Evolutionary conservation across 53 echinoderm and acorn worm species (phyloP).

Genomic region (Pentamera pediparva): DNA sequence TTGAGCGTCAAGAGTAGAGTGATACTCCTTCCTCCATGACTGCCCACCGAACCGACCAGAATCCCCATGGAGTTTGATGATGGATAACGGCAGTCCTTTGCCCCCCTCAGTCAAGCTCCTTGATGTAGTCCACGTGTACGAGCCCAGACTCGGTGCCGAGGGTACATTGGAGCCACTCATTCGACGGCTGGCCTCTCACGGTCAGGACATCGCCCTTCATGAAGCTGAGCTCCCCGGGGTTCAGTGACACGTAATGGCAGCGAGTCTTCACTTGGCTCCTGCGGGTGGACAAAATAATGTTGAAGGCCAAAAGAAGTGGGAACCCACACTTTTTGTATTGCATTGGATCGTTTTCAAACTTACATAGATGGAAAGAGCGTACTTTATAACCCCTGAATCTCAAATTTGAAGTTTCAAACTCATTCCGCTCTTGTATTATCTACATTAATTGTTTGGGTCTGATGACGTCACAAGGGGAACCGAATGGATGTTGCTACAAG

Average conservation of each 20-base stretch:
- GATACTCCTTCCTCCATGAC: too few relatives aligned
- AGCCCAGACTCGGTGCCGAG: constrained; percentile 75
- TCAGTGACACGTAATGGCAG: constrained; percentile 82
- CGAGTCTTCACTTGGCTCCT: constrained; percentile 73
- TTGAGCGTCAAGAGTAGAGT: too few relatives aligned
- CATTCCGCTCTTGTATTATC: too few relatives aligned
- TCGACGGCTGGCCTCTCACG: constrained; percentile 65
- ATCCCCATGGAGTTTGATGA: too few relatives aligned
- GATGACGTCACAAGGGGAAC: too few relatives aligned
- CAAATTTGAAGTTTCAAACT: neutral
- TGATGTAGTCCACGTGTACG: constrained; percentile 88
- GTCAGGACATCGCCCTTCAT: constrained; percentile 83
- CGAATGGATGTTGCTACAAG: too few relatives aligned
- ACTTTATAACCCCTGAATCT: too few relatives aligned
- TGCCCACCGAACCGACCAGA: too few relatives aligned
- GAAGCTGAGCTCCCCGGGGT: constrained; percentile 82
- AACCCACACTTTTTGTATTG: neutral
- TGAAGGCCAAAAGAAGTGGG: neutral
- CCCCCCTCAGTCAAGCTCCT: constrained; percentile 53
- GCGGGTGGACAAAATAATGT: neutral
- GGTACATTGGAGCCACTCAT: constrained; percentile 78
- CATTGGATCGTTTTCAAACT: neutral
- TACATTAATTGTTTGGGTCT: too few relatives aligned
- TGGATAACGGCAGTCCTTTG: too few relatives aligned
- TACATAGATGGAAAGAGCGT: too few relatives aligned